Evolutionary conservation across 1,140 invertebrate genomes (phyloP).

Genomic region (Carposina sasakii): DNA sequence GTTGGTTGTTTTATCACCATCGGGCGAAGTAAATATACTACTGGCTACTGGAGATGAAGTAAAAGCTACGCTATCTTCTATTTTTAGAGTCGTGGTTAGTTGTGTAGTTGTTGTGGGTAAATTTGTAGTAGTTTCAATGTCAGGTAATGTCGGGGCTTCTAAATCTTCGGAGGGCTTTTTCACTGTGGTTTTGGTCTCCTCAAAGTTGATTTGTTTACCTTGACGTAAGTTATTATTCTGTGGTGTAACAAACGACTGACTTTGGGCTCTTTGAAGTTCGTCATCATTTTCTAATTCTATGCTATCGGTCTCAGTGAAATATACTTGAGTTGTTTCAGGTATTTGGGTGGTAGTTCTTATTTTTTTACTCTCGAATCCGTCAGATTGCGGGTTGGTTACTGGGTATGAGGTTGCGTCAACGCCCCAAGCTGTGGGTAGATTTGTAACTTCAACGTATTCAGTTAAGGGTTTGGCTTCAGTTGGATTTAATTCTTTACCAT

Average conservation of each 20-base stretch:
- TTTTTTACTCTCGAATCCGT: conserved; percentile 58
- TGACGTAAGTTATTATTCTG: conserved; percentile 52
- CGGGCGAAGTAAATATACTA: conserved; percentile 52
- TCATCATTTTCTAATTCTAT: conserved; percentile 68
- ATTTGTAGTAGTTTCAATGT: conserved; percentile 36
- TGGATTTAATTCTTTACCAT: conserved; percentile 42
- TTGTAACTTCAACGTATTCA: conserved; percentile 53
- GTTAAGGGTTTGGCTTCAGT: conserved; percentile 45
- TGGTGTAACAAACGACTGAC: conserved; percentile 64
- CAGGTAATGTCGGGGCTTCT: conserved; percentile 50
- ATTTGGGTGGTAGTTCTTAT: conserved; percentile 38
- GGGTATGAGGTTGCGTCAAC: conserved; percentile 39
- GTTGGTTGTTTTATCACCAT: conserved; percentile 49
- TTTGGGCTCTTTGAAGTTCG: conserved; percentile 69
- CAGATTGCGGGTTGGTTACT: conserved; percentile 33
- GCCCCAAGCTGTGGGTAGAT: conserved; percentile 57
- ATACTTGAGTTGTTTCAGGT: conserved; percentile 40
- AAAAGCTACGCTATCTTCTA: conserved; percentile 31
- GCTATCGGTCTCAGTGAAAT: conserved; percentile 57
- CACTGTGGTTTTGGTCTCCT: conserved; percentile 37
- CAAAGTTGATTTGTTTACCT: conserved; percentile 59
- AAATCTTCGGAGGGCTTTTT: conserved; percentile 53
- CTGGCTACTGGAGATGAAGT: conserved; percentile 38
- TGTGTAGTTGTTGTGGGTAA: conserved; percentile 46
- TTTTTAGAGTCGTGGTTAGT: conserved; percentile 34